These are phyloP conservation scores for Pseudochromis fuscus DNA, from an alignment of 2,797 vertebrate species.

Conservation along the genomic window DNA sequence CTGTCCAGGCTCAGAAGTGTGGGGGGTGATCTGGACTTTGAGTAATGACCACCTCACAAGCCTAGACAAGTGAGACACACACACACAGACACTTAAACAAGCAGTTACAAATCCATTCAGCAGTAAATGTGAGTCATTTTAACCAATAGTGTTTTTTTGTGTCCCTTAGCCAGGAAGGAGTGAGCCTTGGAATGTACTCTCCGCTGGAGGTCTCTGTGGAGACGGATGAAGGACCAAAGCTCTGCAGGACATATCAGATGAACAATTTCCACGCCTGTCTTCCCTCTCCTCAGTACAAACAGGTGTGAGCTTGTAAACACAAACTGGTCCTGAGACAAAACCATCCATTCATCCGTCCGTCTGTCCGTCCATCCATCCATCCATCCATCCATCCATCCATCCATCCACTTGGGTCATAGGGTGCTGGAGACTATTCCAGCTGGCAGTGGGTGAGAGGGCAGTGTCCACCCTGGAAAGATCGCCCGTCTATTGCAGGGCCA, in stretches of 20 bases:
- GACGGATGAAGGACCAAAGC: conserved; percentile 65
- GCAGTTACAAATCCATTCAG: neutral
- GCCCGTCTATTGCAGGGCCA: too few relatives aligned
- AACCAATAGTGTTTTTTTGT: neutral
- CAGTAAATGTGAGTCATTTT: neutral
- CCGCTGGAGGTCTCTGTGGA: conserved; percentile 81
- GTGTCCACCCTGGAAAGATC: too few relatives aligned
- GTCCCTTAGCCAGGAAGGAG: conserved; percentile 83
- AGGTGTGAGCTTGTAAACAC: conserved; percentile 62
- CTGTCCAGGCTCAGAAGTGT: conserved; percentile 90
- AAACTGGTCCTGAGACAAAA: neutral
- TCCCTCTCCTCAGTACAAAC: conserved; percentile 86
- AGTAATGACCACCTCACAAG: conserved; percentile 83
- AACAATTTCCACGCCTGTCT: conserved; percentile 76
- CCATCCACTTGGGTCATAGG: too few relatives aligned
- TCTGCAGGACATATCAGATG: conserved; percentile 85
- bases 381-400: too few relatives aligned
- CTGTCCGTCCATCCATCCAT: too few relatives aligned
- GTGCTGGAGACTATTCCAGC: too few relatives aligned
- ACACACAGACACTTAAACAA: neutral
- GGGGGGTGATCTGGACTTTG: conserved; percentile 95
- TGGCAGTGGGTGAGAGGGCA: too few relatives aligned
- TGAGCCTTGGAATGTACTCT: conserved; percentile 73
- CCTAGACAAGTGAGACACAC: conserved; percentile 89
- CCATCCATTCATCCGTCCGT: neutral